Conservation (phyloP, 2,888 invertebrate species). For the Acrocyrtus sp. region DNA sequence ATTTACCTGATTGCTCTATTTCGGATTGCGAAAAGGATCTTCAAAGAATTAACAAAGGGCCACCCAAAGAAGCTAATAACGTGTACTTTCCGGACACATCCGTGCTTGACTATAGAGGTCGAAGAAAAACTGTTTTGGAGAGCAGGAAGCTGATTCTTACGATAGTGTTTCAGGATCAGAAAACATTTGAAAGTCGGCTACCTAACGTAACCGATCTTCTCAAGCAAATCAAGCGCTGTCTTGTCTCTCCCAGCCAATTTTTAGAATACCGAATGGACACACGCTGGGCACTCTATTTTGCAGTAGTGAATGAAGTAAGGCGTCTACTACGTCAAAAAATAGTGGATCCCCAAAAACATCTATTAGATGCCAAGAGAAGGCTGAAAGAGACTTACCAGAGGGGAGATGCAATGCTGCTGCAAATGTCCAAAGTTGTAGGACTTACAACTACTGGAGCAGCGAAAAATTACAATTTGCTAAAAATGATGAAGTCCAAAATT, state of each 20-base stretch:
- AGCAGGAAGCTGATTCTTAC: slow-evolving; percentile 33
- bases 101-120: not conserved
- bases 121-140: not conserved
- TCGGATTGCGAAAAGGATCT: slow-evolving; percentile 43
- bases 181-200: slow-evolving; percentile 33
- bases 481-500: slow-evolving; percentile 73
- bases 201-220: slow-evolving; percentile 44
- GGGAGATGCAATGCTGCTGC: slow-evolving; percentile 51
- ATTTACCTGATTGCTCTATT: slow-evolving; percentile 5
- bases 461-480: slow-evolving; percentile 73
- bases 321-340: slow-evolving; percentile 60
- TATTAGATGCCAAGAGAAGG: slow-evolving; percentile 66
- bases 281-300: slow-evolving; percentile 57
- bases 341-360: slow-evolving; percentile 69
- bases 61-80: no score
- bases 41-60: slow-evolving; percentile 4
- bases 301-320: slow-evolving; percentile 56
- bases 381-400: slow-evolving; percentile 29
- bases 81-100: slow-evolving; percentile 25
- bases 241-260: no score
- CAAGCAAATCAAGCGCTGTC: not conserved
- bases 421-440: slow-evolving; percentile 66
- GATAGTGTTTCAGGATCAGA: slow-evolving; percentile 32
- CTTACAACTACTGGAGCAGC: slow-evolving; percentile 85
- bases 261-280: no score